Conservation (phyloP, 2,888 invertebrate genomes). For the Pseudococcus longispinus region DNA sequence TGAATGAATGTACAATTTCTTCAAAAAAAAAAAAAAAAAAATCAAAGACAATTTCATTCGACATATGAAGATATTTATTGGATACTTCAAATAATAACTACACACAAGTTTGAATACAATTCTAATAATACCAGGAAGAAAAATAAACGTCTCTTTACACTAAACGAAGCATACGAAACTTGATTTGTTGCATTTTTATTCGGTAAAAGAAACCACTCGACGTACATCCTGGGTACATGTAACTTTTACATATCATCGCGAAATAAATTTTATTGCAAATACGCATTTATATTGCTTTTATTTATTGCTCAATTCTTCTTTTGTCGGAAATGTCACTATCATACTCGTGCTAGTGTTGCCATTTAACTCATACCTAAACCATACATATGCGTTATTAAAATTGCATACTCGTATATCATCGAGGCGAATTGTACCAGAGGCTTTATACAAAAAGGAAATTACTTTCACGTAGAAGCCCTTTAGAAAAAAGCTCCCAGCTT, state of each 20-base stretch:
- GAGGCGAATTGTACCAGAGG: conserved; percentile 24
- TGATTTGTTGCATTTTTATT: conserved; percentile 20
- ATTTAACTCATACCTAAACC: not conserved
- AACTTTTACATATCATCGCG: not conserved
- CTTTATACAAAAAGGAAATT: not conserved
- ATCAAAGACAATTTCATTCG: not conserved
- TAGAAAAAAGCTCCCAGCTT: not conserved
- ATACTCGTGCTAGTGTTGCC: not conserved
- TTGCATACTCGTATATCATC: not conserved
- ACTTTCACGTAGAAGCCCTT: not conserved
- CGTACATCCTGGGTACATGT: not conserved
- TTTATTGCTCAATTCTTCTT: not conserved
- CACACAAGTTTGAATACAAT: not conserved
- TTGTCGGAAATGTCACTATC: not conserved
- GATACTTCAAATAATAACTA: not conserved
- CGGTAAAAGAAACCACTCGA: not conserved
- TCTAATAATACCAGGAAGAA: not conserved
- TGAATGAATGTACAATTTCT: not conserved
- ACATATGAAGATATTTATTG: not conserved
- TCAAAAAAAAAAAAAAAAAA: not conserved
- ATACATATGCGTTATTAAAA: not conserved
- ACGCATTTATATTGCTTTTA: not conserved
- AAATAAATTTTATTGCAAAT: not conserved
- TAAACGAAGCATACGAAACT: not conserved
- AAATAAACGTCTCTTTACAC: not conserved